phyloP scores from a whole-genome alignment of 2,113 vertebrate species.

The Collichthys lucidus region DNA sequence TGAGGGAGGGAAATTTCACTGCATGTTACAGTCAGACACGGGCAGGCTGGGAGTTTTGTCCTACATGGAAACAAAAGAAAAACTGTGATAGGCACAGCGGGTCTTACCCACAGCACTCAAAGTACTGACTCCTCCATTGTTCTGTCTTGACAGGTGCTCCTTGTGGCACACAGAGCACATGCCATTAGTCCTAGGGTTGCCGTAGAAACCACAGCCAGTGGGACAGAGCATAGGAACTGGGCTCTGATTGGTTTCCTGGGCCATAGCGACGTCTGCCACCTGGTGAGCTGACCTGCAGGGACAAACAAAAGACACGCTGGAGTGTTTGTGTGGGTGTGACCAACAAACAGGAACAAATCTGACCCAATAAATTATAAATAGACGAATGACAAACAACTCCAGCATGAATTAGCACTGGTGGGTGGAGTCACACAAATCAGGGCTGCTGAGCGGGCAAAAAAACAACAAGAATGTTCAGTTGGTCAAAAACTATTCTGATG shows the following conservation, averaged over 20 bases:
- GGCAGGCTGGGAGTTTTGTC: background rate
- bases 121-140: conserved; percentile 87
- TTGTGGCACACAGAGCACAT: conserved; percentile 95
- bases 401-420: background rate
- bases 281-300: conserved; percentile 53
- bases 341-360: background rate
- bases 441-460: background rate
- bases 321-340: background rate
- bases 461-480: background rate
- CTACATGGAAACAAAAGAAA: background rate
- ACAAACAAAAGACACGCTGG: conserved; percentile 19
- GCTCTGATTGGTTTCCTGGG: conserved; percentile 92
- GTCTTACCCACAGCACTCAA: conserved; percentile 82
- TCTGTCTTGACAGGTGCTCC: conserved; percentile 90
- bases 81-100: conserved; percentile 8
- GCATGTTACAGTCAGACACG: background rate
- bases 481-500: too few relatives aligned
- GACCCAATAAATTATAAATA: background rate
- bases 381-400: background rate
- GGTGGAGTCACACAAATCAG: background rate
- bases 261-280: conserved; percentile 81
- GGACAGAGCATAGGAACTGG: conserved; percentile 89
- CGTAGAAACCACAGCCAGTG: conserved; percentile 91
- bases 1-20: conserved; percentile 56
- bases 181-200: conserved; percentile 90